A percentile compares a stretch with the other conserved stretches of the same genome.
Evolutionary conservation across 2,113 vertebrate genomes (phyloP).

Genomic region (Riparia riparia): DNA sequence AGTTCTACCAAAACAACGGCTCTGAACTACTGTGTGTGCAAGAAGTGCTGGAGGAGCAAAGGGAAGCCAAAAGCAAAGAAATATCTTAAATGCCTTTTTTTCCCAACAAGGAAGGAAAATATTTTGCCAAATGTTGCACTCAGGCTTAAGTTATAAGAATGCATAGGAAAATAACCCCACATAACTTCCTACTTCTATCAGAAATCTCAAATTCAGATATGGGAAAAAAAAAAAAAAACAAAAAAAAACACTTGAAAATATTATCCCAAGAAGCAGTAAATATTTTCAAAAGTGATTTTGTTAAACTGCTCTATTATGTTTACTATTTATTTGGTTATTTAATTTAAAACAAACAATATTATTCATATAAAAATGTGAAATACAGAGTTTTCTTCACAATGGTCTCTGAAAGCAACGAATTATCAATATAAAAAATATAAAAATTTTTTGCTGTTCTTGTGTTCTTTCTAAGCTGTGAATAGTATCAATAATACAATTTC

Average conservation of each 20-base stretch:
- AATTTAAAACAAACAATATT: not conserved
- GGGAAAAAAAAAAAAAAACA: not conserved
- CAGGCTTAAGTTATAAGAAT: not conserved
- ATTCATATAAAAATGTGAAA: not conserved
- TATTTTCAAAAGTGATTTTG: not conserved
- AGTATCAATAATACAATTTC: not conserved
- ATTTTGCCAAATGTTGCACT: not conserved
- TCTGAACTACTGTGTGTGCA: not conserved
- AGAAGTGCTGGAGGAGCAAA: not conserved
- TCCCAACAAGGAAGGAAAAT: not conserved
- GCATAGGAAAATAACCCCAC: accelerated
- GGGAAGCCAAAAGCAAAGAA: not conserved
- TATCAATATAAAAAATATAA: not conserved
- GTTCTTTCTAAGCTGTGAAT: not conserved
- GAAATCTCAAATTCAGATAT: not conserved
- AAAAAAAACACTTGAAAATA: not conserved
- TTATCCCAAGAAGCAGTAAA: not conserved
- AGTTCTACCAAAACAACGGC: not conserved
- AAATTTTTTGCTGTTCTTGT: too few relatives aligned
- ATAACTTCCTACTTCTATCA: not conserved
- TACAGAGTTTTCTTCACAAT: not conserved
- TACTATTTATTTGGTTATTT: not conserved
- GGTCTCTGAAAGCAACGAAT: not conserved
- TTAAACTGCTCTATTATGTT: not conserved
- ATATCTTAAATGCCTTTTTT: not conserved